Base-by-base conservation (phyloP, 2,888 invertebrate species). In the Hermaeophaga mercurialis region DNA sequence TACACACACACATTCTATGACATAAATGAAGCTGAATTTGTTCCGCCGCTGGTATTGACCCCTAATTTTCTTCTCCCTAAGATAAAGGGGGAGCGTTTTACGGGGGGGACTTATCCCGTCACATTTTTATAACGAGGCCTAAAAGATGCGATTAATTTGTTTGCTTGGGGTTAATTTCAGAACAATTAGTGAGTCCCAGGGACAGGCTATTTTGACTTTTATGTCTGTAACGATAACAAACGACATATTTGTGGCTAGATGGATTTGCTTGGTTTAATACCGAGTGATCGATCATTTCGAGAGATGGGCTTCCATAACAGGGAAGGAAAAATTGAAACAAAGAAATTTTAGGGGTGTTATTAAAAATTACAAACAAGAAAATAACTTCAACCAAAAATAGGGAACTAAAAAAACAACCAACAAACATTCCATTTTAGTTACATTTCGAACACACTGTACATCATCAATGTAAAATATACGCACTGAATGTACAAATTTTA, bases 61-160 rank as follows among this genome's bases (percentile, higher is more conserved):
- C 47, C 41, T 54, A 18, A 24, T 47, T 41, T 47, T 45, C 33
- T 54, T 36, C 39, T 33, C 45, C 45, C 47, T 34, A 33, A 52
- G 52, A 52, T 19, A 19, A 43, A 24, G 24, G 56, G 52, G 33
- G 56, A 6, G 26, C 39, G 12, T 18, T 46, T 52, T 18, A 62
- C 63, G 58, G 59, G 59, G 58, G 52, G 65, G 55, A 67, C 66
- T 72, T 70, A 69, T 63, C 66, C 68, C 73, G 73, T 70, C 74
- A 73, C 71, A 74, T 74, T 75, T 75, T 75, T 75, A 70, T 73
- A 73, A 74, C 71, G 73, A 68, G 69, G 66, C 66, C 66, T 65
- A 70, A 71, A 72, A 72, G 71, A 69, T 68, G 71, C 72, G 74
- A 75, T 74, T 75, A 75, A 75, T 75, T 75, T 75, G 74, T 75